phyloP scores from a whole-genome alignment of 2,113 vertebrate genomes.

The Rhabdomys dilectus region DNA sequence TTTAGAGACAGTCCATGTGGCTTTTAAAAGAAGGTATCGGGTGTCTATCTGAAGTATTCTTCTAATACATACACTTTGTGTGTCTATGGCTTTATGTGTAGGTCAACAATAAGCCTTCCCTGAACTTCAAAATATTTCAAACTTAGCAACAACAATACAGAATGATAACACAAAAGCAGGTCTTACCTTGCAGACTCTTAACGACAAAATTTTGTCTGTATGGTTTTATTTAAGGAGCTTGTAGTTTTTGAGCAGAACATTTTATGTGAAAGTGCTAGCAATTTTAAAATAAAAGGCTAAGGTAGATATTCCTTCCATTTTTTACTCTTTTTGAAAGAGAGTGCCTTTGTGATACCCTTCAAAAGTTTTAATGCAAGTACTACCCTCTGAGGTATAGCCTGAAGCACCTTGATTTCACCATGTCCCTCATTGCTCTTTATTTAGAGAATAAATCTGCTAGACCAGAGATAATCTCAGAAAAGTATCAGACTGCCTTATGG shows the following conservation, averaged over 20 bases:
- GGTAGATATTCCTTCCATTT: neutral
- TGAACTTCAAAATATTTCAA: slow-evolving; percentile 41
- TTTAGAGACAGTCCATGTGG: slow-evolving; percentile 3
- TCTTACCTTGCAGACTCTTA: neutral
- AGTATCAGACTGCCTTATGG: neutral
- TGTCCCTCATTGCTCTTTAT: neutral
- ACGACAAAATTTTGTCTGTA: slow-evolving; percentile 47
- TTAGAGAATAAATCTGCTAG: neutral
- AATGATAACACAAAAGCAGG: neutral
- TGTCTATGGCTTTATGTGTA: neutral
- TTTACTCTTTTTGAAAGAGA: slow-evolving; percentile 44
- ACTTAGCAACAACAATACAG: neutral
- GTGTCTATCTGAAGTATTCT: neutral
- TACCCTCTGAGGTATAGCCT: neutral
- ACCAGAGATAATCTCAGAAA: slow-evolving; percentile 26
- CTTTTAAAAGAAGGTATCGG: slow-evolving; percentile 9
- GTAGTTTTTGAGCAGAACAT: slow-evolving; percentile 9
- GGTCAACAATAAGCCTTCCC: neutral
- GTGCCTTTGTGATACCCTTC: neutral
- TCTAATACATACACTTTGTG: neutral
- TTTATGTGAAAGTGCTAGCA: slow-evolving; percentile 45
- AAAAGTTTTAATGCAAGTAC: slow-evolving; percentile 8
- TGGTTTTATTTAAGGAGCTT: neutral
- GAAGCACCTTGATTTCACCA: slow-evolving; percentile 18
- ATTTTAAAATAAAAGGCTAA: slow-evolving; percentile 49